Evolutionary conservation across 2,888 invertebrate species (phyloP), one percentile per base, ranked within the genome.

Genomic region (Rhimphoctona megacephalus): DNA sequence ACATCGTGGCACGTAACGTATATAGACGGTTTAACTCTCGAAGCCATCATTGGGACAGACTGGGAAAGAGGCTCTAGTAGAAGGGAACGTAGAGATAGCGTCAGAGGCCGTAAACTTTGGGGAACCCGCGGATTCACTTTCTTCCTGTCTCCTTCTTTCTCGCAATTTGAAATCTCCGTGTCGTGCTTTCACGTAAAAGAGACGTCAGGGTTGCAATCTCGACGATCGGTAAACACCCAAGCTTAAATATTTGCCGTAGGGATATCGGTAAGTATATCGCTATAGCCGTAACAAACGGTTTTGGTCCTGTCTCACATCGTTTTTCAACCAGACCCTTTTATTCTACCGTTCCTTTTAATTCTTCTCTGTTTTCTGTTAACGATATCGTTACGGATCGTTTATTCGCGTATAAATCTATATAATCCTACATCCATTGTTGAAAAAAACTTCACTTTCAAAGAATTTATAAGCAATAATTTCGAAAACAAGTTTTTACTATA

Each of bases 171-270:
- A 49, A 25, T 69, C 33, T 57, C 61, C 46, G 66, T 52, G 46
- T 39, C 14, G 69, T 67, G 72, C 86, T 72, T 80, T 86, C 73
- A 57, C 77, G 67, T 77, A 67, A 85, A 81, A 69, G 86, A 86
- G 81, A 84, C 74, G 52, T 82, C 67, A 79, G 82, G 82, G 81
- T 78, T 83, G 86, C 86, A 86, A 86, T 86, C 86, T 86, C 86
- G 86, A 81, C 86, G 88, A 88, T 88, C 88, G 78, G 85, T 69
- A 88, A 88, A 88, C 88, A 88, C 76, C 69, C 81, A 81, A 83
- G 88, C 73, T 85, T 81, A 86, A 88, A 88, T 88, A 88, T 88
- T 88, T 88, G 87, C 84, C 57, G n/a, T 64, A 54, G 81, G 88
- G 88, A 88, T 84, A 88, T 86, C 81, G 82, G 83, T 73, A 81